A percentile compares a stretch with the other conserved stretches of the same genome.
phyloP scores from a whole-genome alignment of 2,888 invertebrate genomes.

The Spialia ferax region DNA sequence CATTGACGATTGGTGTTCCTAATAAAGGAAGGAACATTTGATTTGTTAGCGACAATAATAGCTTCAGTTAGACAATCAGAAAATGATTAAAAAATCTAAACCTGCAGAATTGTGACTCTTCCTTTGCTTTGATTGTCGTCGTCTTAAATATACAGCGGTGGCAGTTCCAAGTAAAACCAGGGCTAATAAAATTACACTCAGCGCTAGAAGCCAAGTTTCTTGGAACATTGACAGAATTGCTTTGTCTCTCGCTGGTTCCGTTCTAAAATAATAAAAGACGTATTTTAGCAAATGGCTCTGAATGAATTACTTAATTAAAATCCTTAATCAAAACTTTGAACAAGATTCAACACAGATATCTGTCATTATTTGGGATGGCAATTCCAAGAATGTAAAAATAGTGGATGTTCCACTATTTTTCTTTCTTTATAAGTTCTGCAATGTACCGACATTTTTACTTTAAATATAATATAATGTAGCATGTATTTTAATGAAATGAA shows the following conservation, averaged over 20 bases:
- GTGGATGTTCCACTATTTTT: no score
- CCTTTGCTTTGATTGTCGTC: constrained; percentile 73
- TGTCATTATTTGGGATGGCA: not conserved
- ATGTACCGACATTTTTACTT: no score
- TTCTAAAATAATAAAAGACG: constrained; percentile 63
- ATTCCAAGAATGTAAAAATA: not conserved
- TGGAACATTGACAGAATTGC: constrained; percentile 80
- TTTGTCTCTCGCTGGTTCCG: constrained; percentile 81
- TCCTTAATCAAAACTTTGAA: constrained; percentile 32
- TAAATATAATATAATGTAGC: no score
- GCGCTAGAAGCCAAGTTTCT: constrained; percentile 80
- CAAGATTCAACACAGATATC: not conserved
- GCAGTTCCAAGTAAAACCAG: constrained; percentile 73
- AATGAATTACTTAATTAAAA: constrained; percentile 30
- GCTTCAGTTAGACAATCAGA: constrained; percentile 1
- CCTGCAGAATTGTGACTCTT: constrained; percentile 75
- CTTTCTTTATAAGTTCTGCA: no score
- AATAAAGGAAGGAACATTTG: constrained; percentile 9
- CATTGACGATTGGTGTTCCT: constrained; percentile 73
- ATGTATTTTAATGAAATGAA: no score
- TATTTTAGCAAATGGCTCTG: constrained; percentile 31
- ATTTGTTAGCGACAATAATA: not conserved
- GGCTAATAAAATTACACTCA: constrained; percentile 74
- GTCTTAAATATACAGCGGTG: constrained; percentile 72
- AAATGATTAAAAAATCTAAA: constrained; percentile 50